Percentiles rank a stretch among this genome's conserved stretches.
Conservation (phyloP, 2,113 vertebrate genomes). For the Aviceda subcristata region DNA sequence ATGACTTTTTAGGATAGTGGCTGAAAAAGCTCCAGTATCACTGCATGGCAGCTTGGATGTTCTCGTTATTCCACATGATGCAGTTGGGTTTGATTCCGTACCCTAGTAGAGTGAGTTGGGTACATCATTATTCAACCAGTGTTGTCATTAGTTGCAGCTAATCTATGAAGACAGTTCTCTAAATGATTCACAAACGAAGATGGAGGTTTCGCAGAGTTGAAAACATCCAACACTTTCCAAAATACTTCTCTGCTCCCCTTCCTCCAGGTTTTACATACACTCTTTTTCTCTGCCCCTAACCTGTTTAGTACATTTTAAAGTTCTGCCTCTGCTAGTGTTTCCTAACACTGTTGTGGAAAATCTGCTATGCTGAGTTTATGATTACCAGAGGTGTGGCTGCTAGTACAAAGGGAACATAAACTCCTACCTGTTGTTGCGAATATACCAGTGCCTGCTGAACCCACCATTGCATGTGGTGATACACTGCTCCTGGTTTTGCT, state of each 20-base stretch:
- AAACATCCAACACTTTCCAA: fast-evolving
- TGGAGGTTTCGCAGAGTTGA: neutral
- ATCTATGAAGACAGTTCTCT: neutral
- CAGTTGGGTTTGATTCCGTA: neutral
- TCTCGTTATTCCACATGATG: neutral
- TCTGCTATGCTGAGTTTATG: neutral
- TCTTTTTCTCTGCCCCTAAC: neutral
- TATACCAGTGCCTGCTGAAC: neutral
- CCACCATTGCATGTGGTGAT: fast-evolving
- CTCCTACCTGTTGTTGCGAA: neutral
- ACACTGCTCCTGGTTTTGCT: neutral
- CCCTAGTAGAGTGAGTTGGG: neutral
- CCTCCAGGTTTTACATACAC: neutral
- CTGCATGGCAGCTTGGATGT: fast-evolving
- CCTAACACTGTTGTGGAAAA: neutral
- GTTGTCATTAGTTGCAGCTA: neutral
- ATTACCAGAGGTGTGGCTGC: neutral
- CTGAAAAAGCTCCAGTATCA: neutral
- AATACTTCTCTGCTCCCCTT: neutral
- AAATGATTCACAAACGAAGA: neutral
- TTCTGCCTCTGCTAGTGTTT: neutral
- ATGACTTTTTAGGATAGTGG: neutral
- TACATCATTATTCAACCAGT: neutral
- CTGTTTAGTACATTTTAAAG: neutral
- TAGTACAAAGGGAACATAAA: neutral